phyloP scores from a whole-genome alignment of 2,113 vertebrate genomes.

The Dasyornis broadbenti region DNA sequence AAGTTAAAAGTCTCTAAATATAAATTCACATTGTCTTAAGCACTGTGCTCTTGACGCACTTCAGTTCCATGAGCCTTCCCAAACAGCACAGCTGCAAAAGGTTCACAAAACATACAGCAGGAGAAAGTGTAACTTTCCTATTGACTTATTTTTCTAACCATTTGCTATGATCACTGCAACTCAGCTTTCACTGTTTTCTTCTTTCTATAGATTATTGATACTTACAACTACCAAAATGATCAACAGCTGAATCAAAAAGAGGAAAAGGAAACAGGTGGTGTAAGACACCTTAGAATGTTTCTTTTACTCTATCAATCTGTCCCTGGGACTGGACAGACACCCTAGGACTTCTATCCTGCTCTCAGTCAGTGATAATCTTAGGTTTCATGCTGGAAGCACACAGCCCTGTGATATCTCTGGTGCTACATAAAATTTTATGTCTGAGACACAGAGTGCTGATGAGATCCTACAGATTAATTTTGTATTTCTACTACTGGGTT shows the following conservation, averaged over 20 bases:
- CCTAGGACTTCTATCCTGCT: background rate
- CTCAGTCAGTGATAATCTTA: background rate
- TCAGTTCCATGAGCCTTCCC: background rate
- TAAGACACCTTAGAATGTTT: background rate
- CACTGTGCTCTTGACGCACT: background rate
- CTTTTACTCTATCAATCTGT: background rate
- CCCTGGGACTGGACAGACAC: background rate
- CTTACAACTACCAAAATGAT: background rate
- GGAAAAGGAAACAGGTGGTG: background rate
- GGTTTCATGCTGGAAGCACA: background rate
- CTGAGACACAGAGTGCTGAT: background rate
- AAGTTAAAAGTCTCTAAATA: background rate
- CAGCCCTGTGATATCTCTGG: background rate
- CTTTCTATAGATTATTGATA: background rate
- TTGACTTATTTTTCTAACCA: background rate
- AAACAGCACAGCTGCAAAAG: background rate
- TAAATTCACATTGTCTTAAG: background rate
- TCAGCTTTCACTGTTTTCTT: background rate
- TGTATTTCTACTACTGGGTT: background rate
- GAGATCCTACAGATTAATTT: background rate
- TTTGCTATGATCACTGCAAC: background rate
- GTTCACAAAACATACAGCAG: background rate
- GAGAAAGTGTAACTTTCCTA: background rate
- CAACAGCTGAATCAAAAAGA: background rate
- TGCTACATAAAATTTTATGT: background rate